Base-by-base conservation (phyloP, 2,888 invertebrate species). In the Hirtodrosophila trivittata region DNA sequence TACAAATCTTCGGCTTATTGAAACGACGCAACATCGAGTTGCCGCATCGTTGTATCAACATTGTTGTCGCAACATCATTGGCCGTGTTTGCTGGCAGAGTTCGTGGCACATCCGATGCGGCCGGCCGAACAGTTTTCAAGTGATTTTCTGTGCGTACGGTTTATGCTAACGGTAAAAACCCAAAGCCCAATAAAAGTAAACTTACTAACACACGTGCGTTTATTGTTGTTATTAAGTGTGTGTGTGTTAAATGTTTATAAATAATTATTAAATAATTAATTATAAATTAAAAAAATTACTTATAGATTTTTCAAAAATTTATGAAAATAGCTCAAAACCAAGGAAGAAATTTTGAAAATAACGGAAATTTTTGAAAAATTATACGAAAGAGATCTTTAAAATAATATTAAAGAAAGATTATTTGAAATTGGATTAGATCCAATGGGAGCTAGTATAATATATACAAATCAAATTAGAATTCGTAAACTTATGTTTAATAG, bases 141-240 rank as follows among this genome's bases (percentile, higher is more conserved):
- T 69, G 83, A 76, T 81, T 78, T 84, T 73, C 84, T 45, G 59
- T 62, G 84, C 83, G 66, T 72, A 18, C 62, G 75, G 78, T 60
- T 66, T 65, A 50, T 66, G 57, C 49, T 47, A 55, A 66, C 78
- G 85, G 78, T 77, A 82, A 71, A 69, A 59, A 9, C 7, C 30
- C 39, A 12, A 46, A 57, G 18, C 60, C 41, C 7, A 51, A 28
- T 66, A 59, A 46, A 49, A 35, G 12, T 32, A 9, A 30, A 8
- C 16, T 35, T 39, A 54, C 50, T 28, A 16, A 41, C 12, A 56
- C 42, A 43, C 38, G 58, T 59, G 35, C 21, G 50, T 18, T 57
- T 45, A 12, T 56, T 50, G 50, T 45, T 59, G 46, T 42, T 66
- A 45, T 59, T 26, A 13, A 12, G 42, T 47, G 52, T 12, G 21